These are phyloP conservation scores for Luperina testacea DNA, from an alignment of 2,888 invertebrate genomes.

Conservation along the genomic window DNA sequence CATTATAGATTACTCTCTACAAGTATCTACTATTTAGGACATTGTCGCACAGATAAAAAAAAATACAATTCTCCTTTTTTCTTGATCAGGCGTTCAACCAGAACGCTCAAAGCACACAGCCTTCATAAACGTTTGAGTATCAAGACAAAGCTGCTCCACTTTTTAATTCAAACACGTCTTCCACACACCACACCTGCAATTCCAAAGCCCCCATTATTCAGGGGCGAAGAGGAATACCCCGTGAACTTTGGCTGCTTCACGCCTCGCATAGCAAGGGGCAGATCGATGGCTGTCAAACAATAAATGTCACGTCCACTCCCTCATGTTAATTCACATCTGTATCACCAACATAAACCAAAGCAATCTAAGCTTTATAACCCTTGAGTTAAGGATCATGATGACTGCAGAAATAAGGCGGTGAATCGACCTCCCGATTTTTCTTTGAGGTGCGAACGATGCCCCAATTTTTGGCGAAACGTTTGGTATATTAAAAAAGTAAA, in stretches of 20 bases:
- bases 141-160: conserved; percentile 61
- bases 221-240: conserved; percentile 68
- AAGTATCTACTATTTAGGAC: neutral
- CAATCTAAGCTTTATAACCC: conserved; percentile 63
- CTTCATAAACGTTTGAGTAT: conserved; percentile 42
- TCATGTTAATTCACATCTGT: conserved; percentile 79
- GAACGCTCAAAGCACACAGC: conserved; percentile 24
- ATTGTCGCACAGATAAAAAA: neutral
- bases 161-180: conserved; percentile 66
- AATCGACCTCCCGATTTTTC: conserved; percentile 81
- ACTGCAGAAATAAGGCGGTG: conserved; percentile 64
- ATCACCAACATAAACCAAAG: conserved; percentile 32
- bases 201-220: conserved; percentile 66
- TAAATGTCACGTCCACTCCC: conserved; percentile 90
- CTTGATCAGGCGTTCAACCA: neutral
- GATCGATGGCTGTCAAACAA: conserved; percentile 90
- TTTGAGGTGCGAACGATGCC: conserved; percentile 88
- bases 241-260: conserved; percentile 85
- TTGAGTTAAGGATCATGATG: conserved; percentile 57
- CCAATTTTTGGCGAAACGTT: conserved; percentile 84
- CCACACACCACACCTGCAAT: conserved; percentile 68
- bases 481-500: conserved; percentile 80
- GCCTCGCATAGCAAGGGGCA: conserved; percentile 88
- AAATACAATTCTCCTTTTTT: neutral
- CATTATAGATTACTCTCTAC: neutral